phyloP scores from a whole-genome alignment of 2,888 invertebrate genomes.

The Erebia aethiops region DNA sequence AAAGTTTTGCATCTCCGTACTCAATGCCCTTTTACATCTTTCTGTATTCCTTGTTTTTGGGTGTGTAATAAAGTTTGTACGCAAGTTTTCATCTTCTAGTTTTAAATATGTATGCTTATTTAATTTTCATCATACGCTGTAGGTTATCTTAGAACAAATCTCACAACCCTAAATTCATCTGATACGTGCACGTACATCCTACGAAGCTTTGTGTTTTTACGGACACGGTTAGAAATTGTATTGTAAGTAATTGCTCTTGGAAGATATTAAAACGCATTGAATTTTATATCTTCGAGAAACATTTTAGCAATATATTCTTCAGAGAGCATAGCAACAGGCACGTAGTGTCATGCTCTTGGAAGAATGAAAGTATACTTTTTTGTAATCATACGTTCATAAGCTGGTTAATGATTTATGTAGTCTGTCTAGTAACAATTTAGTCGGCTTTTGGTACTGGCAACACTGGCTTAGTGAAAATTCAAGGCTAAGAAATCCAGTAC shows the following conservation, averaged over 20 bases:
- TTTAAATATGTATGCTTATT: no score
- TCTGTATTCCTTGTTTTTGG: no score
- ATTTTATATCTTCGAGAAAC: conserved; percentile 17
- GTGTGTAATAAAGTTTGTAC: no score
- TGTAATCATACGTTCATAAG: background rate
- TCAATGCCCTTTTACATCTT: no score
- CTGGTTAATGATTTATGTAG: no score
- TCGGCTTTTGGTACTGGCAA: no score
- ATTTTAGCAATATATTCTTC: background rate
- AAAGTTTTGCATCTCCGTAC: no score
- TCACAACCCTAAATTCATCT: conserved; percentile 13
- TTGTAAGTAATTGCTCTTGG: conserved; percentile 22
- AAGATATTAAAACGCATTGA: conserved; percentile 16
- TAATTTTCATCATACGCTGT: no score
- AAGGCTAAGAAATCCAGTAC: no score
- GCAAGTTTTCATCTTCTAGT: no score
- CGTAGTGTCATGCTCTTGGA: background rate
- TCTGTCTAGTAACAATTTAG: no score
- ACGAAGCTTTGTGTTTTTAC: conserved; percentile 19
- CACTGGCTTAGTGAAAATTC: no score
- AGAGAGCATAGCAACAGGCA: background rate
- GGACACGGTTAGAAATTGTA: conserved; percentile 24
- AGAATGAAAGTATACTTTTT: background rate
- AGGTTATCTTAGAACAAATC: background rate
- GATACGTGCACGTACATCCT: conserved; percentile 13